These are phyloP conservation scores for Drosophila monieri DNA, from an alignment of 2,888 invertebrate species.

Conservation along the genomic window DNA sequence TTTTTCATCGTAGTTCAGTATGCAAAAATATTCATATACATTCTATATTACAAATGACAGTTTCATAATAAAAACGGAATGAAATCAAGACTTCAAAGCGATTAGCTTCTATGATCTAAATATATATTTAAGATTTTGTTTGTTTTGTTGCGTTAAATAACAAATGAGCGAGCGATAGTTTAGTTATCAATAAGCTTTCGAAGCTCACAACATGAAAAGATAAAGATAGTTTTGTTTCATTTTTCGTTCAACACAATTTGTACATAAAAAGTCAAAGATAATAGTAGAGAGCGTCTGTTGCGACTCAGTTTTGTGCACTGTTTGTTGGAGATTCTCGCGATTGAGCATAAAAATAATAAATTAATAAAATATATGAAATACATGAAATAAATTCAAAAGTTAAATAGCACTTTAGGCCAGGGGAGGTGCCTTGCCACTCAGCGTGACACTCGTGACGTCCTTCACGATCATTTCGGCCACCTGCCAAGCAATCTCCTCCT, in stretches of 20 bases:
- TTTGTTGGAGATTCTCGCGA: constrained; percentile 40
- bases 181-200: constrained; percentile 18
- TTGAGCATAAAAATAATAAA: constrained; percentile 59
- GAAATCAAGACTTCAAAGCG: constrained; percentile 23
- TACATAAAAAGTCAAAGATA: constrained; percentile 25
- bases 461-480: constrained; percentile 98
- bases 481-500: constrained; percentile 98
- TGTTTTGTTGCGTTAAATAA: constrained; percentile 34
- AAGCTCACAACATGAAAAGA: constrained; percentile 27
- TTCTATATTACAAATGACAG: constrained; percentile 34
- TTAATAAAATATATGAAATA: constrained; percentile 11
- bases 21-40: constrained; percentile 66
- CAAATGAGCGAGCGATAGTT: constrained; percentile 42
- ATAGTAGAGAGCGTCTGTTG: constrained; percentile 37
- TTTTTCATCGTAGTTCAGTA: constrained; percentile 45
- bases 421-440: constrained; percentile 40
- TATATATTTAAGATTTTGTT: constrained; percentile 16
- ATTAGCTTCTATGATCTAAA: not conserved
- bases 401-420: constrained; percentile 9
- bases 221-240: constrained; percentile 2
- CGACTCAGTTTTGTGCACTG: constrained; percentile 31
- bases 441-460: constrained; percentile 95
- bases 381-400: constrained; percentile 18
- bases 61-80: constrained; percentile 28
- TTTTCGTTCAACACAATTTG: constrained; percentile 37